Conservation (phyloP, 2,797 vertebrate genomes). For the Squalus acanthias region DNA sequence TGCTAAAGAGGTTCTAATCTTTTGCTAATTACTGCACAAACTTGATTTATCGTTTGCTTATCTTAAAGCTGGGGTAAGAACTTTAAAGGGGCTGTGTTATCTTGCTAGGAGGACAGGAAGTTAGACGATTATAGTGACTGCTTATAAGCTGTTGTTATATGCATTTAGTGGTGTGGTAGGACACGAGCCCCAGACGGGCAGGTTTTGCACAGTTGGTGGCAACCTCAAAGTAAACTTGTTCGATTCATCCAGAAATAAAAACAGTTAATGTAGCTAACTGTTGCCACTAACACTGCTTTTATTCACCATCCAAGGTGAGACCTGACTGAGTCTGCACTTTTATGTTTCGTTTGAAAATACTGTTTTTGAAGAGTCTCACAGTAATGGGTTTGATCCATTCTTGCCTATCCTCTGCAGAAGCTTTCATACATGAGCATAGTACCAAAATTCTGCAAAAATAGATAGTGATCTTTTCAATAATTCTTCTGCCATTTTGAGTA, state of each 20-base stretch:
- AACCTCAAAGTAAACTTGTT: background rate
- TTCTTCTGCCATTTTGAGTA: background rate
- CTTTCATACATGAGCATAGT: background rate
- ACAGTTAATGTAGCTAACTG: too few species aligned
- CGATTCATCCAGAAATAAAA: background rate
- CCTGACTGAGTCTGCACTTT: background rate
- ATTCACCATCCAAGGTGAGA: background rate
- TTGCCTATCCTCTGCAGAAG: background rate
- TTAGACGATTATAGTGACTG: background rate
- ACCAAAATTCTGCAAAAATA: background rate
- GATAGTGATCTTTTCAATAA: background rate
- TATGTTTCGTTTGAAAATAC: background rate
- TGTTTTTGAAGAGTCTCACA: background rate
- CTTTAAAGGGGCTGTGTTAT: background rate
- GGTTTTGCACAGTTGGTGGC: background rate
- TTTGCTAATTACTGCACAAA: background rate
- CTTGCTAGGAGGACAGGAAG: background rate
- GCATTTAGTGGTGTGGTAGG: background rate
- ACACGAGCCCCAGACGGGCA: background rate
- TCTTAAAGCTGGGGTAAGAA: background rate
- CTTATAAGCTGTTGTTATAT: background rate
- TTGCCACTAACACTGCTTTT: background rate
- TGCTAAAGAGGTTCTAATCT: slow-evolving; percentile 36
- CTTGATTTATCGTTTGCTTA: background rate
- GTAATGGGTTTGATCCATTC: background rate